These are phyloP conservation scores for Oophaga pumilio DNA, from an alignment of 2,113 vertebrate species.

Conservation along the genomic window DNA sequence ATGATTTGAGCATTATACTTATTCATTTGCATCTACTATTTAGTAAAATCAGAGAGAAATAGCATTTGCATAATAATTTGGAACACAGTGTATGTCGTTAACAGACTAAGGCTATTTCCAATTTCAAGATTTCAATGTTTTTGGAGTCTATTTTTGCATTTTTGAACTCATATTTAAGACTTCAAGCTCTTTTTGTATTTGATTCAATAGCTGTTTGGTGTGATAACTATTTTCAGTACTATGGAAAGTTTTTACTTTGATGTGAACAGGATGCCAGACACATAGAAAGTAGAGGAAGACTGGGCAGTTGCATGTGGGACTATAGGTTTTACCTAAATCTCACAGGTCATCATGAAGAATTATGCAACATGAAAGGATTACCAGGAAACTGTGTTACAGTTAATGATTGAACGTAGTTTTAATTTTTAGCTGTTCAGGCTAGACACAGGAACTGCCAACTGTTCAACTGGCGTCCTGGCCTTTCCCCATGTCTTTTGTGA, in stretches of 20 bases:
- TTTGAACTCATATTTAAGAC: neutral
- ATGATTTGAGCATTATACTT: no score
- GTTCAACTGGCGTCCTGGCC: constrained; percentile 33
- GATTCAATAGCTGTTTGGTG: neutral
- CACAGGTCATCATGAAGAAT: constrained; percentile 48
- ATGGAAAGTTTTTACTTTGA: constrained; percentile 48
- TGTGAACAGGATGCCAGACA: constrained; percentile 56
- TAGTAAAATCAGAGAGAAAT: no score
- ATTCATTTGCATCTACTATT: no score
- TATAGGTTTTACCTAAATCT: constrained; percentile 40
- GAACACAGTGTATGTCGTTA: no score
- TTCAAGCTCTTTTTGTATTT: neutral
- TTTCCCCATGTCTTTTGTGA: neutral
- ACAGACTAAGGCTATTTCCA: neutral
- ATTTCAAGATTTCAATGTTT: neutral
- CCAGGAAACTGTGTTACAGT: constrained; percentile 35
- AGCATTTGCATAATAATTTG: no score
- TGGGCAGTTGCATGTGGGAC: constrained; percentile 28
- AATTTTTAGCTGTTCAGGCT: constrained; percentile 21
- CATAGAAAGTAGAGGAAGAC: constrained; percentile 29
- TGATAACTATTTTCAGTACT: constrained; percentile 42
- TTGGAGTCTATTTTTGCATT: neutral
- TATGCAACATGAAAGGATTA: constrained; percentile 41
- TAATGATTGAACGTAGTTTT: neutral
- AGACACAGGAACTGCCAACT: constrained; percentile 43